phyloP scores from a whole-genome alignment of 2,113 vertebrate genomes.

The Dendrocopos noguchii region DNA sequence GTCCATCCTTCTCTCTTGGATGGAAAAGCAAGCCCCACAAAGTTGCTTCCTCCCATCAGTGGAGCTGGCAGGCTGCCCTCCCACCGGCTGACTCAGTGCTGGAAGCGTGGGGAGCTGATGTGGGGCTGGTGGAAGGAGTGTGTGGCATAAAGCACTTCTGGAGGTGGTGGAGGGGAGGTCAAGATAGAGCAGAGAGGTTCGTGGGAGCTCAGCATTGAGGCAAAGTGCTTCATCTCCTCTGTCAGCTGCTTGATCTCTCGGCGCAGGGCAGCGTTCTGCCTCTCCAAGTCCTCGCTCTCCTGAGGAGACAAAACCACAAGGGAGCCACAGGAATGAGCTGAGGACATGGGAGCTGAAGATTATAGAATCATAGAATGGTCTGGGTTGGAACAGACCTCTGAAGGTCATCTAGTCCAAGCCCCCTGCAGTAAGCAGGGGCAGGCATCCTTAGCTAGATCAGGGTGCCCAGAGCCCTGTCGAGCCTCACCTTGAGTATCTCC shows the following conservation, averaged over 20 bases:
- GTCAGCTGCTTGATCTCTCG: conserved; percentile 94
- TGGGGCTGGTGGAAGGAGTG: conserved; percentile 87
- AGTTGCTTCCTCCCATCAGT: not conserved
- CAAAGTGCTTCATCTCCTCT: conserved; percentile 92
- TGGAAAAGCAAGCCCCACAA: not conserved
- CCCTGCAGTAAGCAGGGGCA: too few species aligned
- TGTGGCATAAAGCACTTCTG: conserved; percentile 83
- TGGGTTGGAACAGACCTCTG: too few species aligned
- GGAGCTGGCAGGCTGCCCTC: not conserved
- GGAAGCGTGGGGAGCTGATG: conserved; percentile 89
- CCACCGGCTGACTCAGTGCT: conserved; percentile 78
- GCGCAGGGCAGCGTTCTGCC: conserved; percentile 90
- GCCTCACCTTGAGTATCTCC: too few species aligned
- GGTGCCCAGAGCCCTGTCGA: too few species aligned
- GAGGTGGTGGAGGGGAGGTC: conserved; percentile 72
- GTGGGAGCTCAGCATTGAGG: conserved; percentile 88
- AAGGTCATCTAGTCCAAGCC: too few species aligned
- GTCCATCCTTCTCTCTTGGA: not conserved
- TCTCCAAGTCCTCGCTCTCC: conserved; percentile 96
- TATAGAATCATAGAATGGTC: too few species aligned
- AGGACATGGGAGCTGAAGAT: not conserved
- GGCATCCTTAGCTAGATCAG: too few species aligned
- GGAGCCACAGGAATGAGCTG: not conserved
- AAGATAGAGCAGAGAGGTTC: conserved; percentile 88
- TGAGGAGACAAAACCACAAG: conserved; percentile 58